A percentile compares a stretch with the other conserved stretches of the same genome.
Evolutionary conservation across 1,140 invertebrate genomes (phyloP).

Genomic region (Anadara kagoshimensis): DNA sequence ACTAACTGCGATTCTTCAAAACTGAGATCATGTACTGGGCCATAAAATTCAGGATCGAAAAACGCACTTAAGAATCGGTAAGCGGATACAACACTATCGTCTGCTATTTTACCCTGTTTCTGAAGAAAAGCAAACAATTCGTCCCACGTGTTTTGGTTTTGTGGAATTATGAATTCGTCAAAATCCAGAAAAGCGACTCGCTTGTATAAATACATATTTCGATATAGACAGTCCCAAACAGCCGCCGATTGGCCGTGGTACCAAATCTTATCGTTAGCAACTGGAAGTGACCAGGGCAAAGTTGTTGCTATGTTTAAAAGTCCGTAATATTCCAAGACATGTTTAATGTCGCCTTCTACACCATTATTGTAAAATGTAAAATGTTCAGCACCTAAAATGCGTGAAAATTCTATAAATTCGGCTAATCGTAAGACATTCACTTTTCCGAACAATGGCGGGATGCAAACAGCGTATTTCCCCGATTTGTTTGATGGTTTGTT

Average conservation of each 20-base stretch:
- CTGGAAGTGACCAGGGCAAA: slow-evolving; percentile 48
- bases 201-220: slow-evolving; percentile 50
- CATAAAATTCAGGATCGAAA: slow-evolving; percentile 40
- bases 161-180: slow-evolving; percentile 62
- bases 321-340: no score
- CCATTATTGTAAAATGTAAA: slow-evolving; percentile 55
- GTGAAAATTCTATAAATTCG: slow-evolving; percentile 62
- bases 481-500: no score
- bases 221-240: slow-evolving; percentile 57
- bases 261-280: slow-evolving; percentile 48
- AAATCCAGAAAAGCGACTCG: slow-evolving; percentile 58
- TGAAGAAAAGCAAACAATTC: no score
- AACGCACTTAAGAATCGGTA: no score
- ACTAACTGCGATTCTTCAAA: neutral
- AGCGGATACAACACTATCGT: no score
- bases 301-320: no score
- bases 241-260: slow-evolving; percentile 62
- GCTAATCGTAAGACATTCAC: slow-evolving; percentile 42
- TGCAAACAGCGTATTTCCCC: no score
- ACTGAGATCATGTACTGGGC: neutral
- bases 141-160: slow-evolving; percentile 23
- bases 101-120: no score
- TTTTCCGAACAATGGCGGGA: slow-evolving; percentile 56
- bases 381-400: slow-evolving; percentile 57
- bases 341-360: no score